These are phyloP conservation scores for Cheilosia vernalis DNA, from an alignment of 2,888 invertebrate genomes.

Conservation along the genomic window DNA sequence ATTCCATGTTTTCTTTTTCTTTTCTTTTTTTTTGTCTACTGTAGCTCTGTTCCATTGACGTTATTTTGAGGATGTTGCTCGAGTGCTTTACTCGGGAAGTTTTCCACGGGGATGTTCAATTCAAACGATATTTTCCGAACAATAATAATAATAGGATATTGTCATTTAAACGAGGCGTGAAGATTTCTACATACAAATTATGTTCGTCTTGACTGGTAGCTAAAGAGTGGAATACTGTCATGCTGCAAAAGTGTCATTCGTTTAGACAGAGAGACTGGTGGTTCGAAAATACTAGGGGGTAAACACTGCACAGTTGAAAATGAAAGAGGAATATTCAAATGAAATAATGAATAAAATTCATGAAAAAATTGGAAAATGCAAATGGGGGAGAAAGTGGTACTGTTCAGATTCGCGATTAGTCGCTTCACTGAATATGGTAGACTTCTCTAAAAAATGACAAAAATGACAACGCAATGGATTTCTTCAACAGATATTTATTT, in stretches of 20 bases:
- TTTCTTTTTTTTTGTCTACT: not conserved
- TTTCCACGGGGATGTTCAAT: constrained; percentile 18
- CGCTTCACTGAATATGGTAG: no score
- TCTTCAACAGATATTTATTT: no score
- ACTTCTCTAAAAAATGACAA: no score
- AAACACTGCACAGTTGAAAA: not conserved
- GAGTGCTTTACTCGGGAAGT: constrained; percentile 37
- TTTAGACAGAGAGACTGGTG: constrained; percentile 6
- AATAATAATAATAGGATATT: constrained; percentile 45
- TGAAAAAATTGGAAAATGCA: no score
- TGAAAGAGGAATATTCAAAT: not conserved
- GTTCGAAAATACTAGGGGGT: not conserved
- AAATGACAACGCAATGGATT: no score
- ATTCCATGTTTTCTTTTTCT: not conserved
- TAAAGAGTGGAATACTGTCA: not conserved
- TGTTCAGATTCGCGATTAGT: no score
- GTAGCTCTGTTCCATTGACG: constrained; percentile 5
- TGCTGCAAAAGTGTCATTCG: constrained; percentile 16
- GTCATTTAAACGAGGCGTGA: constrained; percentile 38
- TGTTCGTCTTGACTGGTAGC: not conserved
- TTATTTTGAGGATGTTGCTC: constrained; percentile 39
- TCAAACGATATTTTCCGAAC: constrained; percentile 20
- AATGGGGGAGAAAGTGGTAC: no score
- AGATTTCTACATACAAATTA: constrained; percentile 2
- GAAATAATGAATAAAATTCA: no score